phyloP scores from a whole-genome alignment of 2,113 vertebrate genomes.

The Passer montanus region DNA sequence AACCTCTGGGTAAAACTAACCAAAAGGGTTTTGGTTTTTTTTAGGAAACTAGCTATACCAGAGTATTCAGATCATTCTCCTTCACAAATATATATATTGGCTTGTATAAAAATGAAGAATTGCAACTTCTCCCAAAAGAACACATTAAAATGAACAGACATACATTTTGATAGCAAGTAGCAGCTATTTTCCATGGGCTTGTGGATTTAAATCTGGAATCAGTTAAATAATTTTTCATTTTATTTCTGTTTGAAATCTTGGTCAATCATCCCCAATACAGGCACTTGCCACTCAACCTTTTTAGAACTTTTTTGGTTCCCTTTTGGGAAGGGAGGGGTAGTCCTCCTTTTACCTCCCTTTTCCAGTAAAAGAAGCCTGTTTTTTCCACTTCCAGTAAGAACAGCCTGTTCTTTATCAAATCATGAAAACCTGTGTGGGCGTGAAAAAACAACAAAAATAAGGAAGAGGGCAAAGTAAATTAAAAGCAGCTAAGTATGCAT shows the following conservation, averaged over 20 bases:
- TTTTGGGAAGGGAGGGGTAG: background rate
- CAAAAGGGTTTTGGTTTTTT: background rate
- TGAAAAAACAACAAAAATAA: background rate
- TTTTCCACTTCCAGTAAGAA: background rate
- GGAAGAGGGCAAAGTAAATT: background rate
- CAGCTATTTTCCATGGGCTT: background rate
- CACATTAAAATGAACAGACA: background rate
- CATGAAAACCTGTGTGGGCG: background rate
- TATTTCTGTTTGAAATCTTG: background rate
- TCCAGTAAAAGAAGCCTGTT: background rate
- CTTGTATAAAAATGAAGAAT: background rate
- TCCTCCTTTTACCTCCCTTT: background rate
- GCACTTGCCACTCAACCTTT: background rate
- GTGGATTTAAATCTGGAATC: background rate
- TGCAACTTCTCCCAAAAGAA: background rate
- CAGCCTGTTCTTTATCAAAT: background rate
- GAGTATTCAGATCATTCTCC: background rate
- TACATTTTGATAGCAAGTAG: background rate
- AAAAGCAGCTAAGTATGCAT: background rate
- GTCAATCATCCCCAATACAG: rapidly evolving
- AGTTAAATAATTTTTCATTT: background rate
- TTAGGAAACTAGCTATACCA: background rate
- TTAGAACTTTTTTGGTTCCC: background rate
- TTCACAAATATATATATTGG: background rate
- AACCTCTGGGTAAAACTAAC: background rate